phyloP scores from a whole-genome alignment of 2,113 vertebrate species.

The Lipotes vexillifer region DNA sequence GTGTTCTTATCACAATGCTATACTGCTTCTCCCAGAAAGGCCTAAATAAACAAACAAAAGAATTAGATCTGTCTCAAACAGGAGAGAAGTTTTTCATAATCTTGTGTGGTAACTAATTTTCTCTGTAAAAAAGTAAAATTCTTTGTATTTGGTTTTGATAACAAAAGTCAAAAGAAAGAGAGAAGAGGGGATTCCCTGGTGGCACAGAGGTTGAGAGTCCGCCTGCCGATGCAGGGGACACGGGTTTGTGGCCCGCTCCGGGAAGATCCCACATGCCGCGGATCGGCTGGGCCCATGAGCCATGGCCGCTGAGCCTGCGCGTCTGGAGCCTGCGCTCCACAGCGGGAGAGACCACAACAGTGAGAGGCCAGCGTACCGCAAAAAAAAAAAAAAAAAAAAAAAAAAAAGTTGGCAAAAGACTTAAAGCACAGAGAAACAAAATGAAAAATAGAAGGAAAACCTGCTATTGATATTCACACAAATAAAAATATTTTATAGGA shows the following conservation, averaged over 20 bases:
- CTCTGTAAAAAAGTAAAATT: neutral
- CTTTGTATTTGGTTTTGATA: neutral
- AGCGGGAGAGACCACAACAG: too few species aligned
- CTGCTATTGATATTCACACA: neutral
- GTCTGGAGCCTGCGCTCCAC: too few species aligned
- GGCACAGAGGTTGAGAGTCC: too few species aligned
- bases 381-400: too few species aligned
- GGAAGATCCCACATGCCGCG: too few species aligned
- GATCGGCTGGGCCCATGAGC: too few species aligned
- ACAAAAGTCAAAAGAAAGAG: neutral
- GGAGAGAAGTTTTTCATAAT: neutral
- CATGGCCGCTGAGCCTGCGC: too few species aligned
- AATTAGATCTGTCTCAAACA: neutral
- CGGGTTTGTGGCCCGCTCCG: too few species aligned
- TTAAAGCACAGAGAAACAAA: neutral
- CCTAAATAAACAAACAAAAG: neutral
- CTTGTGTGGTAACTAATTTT: neutral
- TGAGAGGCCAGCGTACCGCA: too few species aligned
- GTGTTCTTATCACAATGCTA: accelerated
- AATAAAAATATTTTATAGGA: neutral
- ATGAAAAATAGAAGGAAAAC: neutral
- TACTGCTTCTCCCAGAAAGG: neutral
- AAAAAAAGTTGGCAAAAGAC: neutral
- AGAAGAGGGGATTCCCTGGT: neutral
- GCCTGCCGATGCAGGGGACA: too few species aligned